Percentiles rank a stretch among this genome's conserved stretches.
These are phyloP conservation scores for Spermophilus dauricus DNA, from an alignment of 2,113 vertebrate genomes.

Conservation along the genomic window DNA sequence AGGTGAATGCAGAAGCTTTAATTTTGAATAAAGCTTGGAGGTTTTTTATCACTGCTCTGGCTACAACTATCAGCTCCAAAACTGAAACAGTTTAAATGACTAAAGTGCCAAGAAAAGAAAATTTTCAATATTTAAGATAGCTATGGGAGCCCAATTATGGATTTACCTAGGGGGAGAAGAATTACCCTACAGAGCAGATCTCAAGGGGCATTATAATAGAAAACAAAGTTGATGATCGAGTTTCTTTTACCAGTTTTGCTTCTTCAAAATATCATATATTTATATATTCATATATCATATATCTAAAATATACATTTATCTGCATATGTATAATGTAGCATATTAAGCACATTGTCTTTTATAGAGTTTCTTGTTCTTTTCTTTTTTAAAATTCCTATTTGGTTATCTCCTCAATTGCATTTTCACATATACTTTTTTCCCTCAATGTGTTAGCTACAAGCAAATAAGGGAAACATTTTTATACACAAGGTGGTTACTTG, in stretches of 20 bases:
- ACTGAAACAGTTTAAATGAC: conserved; percentile 18
- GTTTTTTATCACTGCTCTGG: background rate
- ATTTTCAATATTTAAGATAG: conserved; percentile 49
- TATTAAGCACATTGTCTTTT: background rate
- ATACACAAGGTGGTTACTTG: background rate
- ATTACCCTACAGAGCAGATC: background rate
- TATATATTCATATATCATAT: background rate
- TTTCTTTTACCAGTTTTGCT: background rate
- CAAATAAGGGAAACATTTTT: background rate
- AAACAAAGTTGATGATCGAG: background rate
- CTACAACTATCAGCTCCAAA: background rate
- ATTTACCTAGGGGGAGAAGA: background rate
- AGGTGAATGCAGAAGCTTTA: background rate
- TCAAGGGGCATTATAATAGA: background rate
- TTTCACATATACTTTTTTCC: background rate
- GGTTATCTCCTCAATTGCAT: background rate
- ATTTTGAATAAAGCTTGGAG: conserved; percentile 1
- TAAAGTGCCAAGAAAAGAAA: background rate
- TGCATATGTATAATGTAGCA: background rate
- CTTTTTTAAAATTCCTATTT: background rate
- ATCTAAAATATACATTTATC: background rate
- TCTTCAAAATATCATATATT: background rate
- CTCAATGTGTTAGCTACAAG: background rate
- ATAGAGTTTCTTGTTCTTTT: background rate
- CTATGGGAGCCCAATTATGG: background rate